phyloP scores from a whole-genome alignment of 2,113 vertebrate species.

The Hydrolagus affinis region DNA sequence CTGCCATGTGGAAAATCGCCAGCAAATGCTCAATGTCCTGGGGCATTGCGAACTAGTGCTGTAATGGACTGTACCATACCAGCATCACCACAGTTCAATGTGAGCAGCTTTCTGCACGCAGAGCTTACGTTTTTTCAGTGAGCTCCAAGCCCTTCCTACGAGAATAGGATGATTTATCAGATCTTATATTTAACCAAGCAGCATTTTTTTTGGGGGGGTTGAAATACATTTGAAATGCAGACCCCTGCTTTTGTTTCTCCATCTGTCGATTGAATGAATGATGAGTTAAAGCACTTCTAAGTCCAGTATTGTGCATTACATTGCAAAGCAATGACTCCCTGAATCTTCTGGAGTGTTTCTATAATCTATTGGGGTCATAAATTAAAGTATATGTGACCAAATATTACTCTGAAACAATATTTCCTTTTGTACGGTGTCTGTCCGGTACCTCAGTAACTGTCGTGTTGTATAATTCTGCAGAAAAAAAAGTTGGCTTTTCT shows the following conservation, averaged over 20 bases:
- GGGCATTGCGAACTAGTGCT: background rate
- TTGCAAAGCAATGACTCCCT: background rate
- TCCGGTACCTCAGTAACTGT: background rate
- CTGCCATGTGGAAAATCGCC: background rate
- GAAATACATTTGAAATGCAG: background rate
- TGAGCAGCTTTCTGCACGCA: too few species aligned
- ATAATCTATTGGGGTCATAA: background rate
- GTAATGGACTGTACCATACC: background rate
- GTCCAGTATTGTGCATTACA: background rate
- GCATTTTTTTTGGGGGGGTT: background rate
- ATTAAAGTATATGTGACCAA: background rate
- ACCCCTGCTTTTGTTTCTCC: background rate
- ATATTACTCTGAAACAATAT: background rate
- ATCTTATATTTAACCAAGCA: too few species aligned
- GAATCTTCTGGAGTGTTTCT: background rate
- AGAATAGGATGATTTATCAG: too few species aligned
- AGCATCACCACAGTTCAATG: too few species aligned
- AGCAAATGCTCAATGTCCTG: background rate
- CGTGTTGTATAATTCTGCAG: background rate
- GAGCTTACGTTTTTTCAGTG: too few species aligned
- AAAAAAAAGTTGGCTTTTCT: background rate
- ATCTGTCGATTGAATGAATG: background rate
- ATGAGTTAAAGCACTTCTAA: background rate
- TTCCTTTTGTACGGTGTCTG: background rate
- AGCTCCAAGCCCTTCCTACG: too few species aligned